phyloP scores from a whole-genome alignment of 2,797 vertebrate species.

The Danionella dracula region DNA sequence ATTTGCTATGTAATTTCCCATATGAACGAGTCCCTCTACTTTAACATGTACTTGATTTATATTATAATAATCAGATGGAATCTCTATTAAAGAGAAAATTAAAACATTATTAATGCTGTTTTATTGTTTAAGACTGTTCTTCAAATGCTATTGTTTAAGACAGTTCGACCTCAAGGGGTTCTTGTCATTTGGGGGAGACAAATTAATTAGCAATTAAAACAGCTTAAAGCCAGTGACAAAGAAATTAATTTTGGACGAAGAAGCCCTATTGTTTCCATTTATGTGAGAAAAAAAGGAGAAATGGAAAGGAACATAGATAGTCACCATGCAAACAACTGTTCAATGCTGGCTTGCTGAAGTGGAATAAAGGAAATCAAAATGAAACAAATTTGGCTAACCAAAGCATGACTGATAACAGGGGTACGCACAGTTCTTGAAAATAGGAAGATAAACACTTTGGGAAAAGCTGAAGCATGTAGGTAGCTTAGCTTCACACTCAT shows the following conservation, averaged over 20 bases:
- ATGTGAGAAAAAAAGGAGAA: neutral
- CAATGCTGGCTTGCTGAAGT: neutral
- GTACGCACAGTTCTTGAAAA: conserved; percentile 10
- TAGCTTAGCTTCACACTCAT: no score
- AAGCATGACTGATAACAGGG: neutral
- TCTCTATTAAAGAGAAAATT: no score
- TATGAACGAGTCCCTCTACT: no score
- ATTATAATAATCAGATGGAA: no score
- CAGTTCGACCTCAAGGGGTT: neutral
- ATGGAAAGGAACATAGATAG: neutral
- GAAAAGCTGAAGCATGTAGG: neutral
- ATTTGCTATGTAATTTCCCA: no score
- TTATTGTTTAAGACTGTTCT: no score
- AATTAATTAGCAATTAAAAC: conserved; percentile 31
- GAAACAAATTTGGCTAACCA: conserved; percentile 3
- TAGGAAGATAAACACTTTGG: conserved; percentile 22
- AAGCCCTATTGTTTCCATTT: neutral
- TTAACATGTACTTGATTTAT: no score
- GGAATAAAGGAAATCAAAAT: conserved; percentile 27
- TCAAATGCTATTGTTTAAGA: no score
- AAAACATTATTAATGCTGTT: no score
- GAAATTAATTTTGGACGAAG: conserved; percentile 20
- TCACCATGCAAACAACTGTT: conserved; percentile 32
- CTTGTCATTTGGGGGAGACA: conserved; percentile 6
- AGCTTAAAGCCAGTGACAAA: neutral